Conservation (phyloP, 2,113 vertebrate species). For the Vulpes ferrilata region DNA sequence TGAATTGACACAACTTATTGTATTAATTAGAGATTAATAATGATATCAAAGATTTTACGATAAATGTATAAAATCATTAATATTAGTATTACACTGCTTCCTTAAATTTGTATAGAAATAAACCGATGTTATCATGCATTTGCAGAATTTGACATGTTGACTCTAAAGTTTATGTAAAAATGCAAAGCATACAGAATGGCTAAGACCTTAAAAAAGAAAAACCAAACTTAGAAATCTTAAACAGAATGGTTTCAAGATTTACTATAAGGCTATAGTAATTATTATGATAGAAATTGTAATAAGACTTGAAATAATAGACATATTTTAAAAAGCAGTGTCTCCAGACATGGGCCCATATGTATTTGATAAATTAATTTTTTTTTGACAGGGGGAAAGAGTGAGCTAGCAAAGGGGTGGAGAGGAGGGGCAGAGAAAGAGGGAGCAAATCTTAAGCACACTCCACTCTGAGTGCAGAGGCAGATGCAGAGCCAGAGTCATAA, state of each 20-base stretch:
- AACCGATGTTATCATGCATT: neutral
- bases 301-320: neutral
- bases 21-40: neutral
- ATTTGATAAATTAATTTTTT: neutral
- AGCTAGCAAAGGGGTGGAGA: neutral
- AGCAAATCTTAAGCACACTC: neutral
- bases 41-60: neutral
- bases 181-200: neutral
- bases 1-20: neutral
- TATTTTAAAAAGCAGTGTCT: neutral
- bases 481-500: too few species aligned
- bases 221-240: neutral
- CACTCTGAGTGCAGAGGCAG: neutral
- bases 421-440: neutral
- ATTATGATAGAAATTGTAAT: neutral
- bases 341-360: neutral
- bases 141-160: neutral
- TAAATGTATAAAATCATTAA: constrained; percentile 31
- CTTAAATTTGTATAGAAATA: neutral
- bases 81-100: neutral
- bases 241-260: neutral
- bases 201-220: neutral
- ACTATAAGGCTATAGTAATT: neutral
- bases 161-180: neutral
- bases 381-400: neutral